Evolutionary conservation across 2,888 invertebrate species (phyloP).

Genomic region (Chydorus sphaericus): DNA sequence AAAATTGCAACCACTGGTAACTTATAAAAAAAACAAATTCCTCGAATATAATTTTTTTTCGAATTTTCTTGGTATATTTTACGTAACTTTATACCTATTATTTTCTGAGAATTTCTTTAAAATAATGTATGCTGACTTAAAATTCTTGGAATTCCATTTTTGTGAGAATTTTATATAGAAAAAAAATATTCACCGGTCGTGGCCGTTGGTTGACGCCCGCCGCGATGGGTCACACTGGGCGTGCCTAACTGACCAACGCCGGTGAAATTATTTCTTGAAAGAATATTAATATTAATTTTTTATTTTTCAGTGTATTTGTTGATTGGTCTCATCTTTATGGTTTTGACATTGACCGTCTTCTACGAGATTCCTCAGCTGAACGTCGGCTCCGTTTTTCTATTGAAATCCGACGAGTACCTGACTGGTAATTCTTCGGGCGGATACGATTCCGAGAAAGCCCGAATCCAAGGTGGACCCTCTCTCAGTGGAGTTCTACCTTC

Average conservation of each 20-base stretch:
- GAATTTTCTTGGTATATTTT: no score
- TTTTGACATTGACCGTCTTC: conserved; percentile 68
- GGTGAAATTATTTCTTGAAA: background rate
- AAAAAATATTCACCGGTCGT: no score
- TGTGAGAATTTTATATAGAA: no score
- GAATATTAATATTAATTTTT: no score
- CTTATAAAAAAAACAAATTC: conserved; percentile 22
- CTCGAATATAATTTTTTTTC: background rate
- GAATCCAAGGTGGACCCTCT: conserved; percentile 31
- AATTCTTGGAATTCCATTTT: no score
- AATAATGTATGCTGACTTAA: no score
- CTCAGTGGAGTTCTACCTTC: conserved; percentile 11
- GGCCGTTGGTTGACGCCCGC: no score
- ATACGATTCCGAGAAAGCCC: conserved; percentile 36
- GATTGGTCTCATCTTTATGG: conserved; percentile 64
- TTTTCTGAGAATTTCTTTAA: no score
- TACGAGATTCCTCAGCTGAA: conserved; percentile 82
- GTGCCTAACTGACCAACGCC: no score
- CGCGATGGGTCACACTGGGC: no score
- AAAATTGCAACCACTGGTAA: conserved; percentile 65
- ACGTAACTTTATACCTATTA: no score
- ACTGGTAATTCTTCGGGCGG: conserved; percentile 27
- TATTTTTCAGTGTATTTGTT: conserved; percentile 55
- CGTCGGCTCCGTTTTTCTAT: conserved; percentile 59
- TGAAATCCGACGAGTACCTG: conserved; percentile 34